Base-by-base conservation (phyloP, 2,797 vertebrate genomes). In the Xenopus petersii region DNA sequence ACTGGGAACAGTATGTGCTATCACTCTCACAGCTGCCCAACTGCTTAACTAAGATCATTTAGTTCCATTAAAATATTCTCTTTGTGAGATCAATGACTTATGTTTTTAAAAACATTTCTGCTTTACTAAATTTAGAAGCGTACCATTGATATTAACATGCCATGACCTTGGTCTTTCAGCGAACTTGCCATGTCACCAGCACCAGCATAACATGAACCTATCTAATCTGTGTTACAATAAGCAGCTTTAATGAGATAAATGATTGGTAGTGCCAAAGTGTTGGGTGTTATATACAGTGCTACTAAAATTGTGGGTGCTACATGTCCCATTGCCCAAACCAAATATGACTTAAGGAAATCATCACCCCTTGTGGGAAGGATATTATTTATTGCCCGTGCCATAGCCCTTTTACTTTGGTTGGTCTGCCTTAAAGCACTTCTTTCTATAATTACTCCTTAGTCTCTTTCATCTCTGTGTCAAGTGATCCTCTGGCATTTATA, bases 91-190 rank as follows among this genome's bases (percentile, higher is more conserved):
- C 54, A 49, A 51, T 60, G 51, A 66, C 47, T 62, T 46, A 17
- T 10, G 24, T 49, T 75, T 54, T 12, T 54, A 54, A 33, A 75
- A 65, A 71, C 61, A 77, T 71, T 65, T 61, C 56, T 71, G 47
- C 47, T 42, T 67, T 4, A 16, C 62, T 72, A 77, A 77, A 67
- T 77, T 77, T 77, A 68, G 70, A 51, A 55, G 17, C 64, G 7
- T 36, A 26, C 75, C 59, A 67, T 54, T 71, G 56, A 66, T 77
- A 11, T 67, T 49, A 11, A 36, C 67, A 72, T 72, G 67, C 36
- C 16, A 16, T 15, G 42, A 66, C 64, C 36, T 77, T 62, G 55
- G 62, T 77, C 75, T 68, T 47, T 77, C 64, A 77, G 48, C 70
- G 67, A 26, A 12, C 56, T 5, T 51, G 64, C 30, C n/a, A 33